phyloP scores from a whole-genome alignment of 1,140 invertebrate genomes.

The Thaumatotibia leucotreta region DNA sequence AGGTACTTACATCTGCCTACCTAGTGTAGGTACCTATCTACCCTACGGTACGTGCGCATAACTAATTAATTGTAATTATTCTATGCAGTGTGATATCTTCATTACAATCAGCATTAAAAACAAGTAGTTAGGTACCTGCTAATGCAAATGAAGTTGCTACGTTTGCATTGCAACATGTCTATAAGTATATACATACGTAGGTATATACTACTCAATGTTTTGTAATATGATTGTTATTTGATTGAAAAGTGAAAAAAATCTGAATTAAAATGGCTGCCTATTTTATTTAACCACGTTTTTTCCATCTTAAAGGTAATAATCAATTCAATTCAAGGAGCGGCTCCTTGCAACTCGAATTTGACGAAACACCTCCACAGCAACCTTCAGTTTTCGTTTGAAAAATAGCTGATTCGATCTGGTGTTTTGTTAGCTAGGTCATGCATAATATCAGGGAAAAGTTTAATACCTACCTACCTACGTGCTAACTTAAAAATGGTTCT shows the following conservation, averaged over 20 bases:
- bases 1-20: background rate
- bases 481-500: background rate
- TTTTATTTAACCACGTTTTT: no score
- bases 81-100: background rate
- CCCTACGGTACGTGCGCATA: background rate
- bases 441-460: background rate
- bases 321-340: no score
- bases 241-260: no score
- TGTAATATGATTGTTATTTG: no score
- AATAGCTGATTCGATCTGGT: background rate
- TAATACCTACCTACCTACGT: background rate
- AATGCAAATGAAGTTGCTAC: background rate
- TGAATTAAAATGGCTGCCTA: constrained; percentile 9
- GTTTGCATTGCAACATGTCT: background rate
- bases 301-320: no score
- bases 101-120: background rate
- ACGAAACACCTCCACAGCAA: background rate
- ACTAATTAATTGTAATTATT: background rate
- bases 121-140: no score
- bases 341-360: no score
- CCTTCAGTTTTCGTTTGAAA: background rate
- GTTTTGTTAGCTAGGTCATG: background rate
- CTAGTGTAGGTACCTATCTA: background rate
- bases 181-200: no score
- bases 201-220: background rate